phyloP scores from a whole-genome alignment of 2,888 invertebrate species.

The Trachelus tabidus region DNA sequence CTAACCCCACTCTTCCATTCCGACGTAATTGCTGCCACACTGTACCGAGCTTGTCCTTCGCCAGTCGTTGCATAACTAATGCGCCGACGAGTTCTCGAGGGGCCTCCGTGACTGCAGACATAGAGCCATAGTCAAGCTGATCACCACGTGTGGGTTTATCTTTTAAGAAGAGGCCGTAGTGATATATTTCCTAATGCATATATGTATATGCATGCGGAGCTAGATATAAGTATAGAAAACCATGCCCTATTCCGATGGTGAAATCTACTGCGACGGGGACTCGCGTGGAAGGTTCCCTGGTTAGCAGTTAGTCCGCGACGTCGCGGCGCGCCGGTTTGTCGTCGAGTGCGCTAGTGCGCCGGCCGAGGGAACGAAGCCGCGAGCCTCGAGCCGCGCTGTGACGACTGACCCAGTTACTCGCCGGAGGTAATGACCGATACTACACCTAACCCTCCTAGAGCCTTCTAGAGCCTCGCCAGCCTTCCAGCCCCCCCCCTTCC shows the following conservation, averaged over 20 bases:
- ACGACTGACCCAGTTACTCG: slow-evolving; percentile 66
- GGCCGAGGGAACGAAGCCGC: slow-evolving; percentile 28
- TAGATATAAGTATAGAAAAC: background rate
- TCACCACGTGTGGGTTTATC: background rate
- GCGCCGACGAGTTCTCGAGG: slow-evolving; percentile 19
- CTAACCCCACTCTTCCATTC: background rate
- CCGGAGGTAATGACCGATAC: slow-evolving; percentile 67
- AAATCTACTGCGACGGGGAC: slow-evolving; percentile 19
- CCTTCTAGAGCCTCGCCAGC: slow-evolving; percentile 18
- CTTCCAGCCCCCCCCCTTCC: slow-evolving; percentile 7
- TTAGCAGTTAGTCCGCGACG: slow-evolving; percentile 3
- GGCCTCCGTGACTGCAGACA: slow-evolving; percentile 19
- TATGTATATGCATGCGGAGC: background rate
- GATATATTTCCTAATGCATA: background rate
- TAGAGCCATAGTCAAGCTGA: background rate
- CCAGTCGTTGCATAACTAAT: slow-evolving; percentile 33
- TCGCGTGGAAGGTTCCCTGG: slow-evolving; percentile 34
- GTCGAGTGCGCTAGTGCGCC: slow-evolving; percentile 4
- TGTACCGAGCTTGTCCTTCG: slow-evolving; percentile 32
- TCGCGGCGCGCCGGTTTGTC: background rate
- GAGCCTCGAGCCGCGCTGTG: slow-evolving; percentile 59
- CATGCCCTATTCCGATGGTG: background rate
- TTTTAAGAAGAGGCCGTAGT: background rate
- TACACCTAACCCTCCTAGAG: slow-evolving; percentile 61
- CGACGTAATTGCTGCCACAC: slow-evolving; percentile 30